A percentile compares a stretch with the other conserved stretches of the same genome.
Conservation (phyloP, 2,888 invertebrate genomes). For the Hydropsyche betteni region DNA sequence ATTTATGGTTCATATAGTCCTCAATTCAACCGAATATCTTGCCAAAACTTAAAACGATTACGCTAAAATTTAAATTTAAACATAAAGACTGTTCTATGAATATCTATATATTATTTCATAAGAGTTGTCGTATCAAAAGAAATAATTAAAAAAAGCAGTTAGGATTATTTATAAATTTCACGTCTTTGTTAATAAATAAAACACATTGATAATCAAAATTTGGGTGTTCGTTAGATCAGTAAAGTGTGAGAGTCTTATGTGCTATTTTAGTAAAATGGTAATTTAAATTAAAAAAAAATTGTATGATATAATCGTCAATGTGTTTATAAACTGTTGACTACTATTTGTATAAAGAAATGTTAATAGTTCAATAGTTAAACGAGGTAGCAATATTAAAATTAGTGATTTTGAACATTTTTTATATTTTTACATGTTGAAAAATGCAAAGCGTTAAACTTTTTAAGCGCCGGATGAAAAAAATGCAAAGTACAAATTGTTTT, state of each 20-base stretch:
- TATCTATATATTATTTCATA: slow-evolving; percentile 18
- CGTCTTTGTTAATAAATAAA: slow-evolving; percentile 14
- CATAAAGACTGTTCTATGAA: slow-evolving; percentile 45
- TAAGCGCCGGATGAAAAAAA: background rate
- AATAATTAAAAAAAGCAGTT: slow-evolving; percentile 10
- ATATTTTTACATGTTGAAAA: slow-evolving; percentile 40
- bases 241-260: slow-evolving; percentile 40
- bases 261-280: slow-evolving; percentile 35
- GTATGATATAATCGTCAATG: slow-evolving; percentile 34
- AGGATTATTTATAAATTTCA: slow-evolving; percentile 2
- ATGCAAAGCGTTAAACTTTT: background rate
- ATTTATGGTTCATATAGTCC: background rate
- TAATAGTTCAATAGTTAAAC: slow-evolving; percentile 43
- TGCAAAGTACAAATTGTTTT: slow-evolving; percentile 39
- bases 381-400: slow-evolving; percentile 49
- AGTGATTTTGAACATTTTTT: slow-evolving; percentile 44
- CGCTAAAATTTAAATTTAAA: slow-evolving; percentile 32
- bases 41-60: slow-evolving; percentile 27
- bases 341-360: slow-evolving; percentile 44
- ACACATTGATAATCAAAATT: slow-evolving; percentile 30
- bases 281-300: background rate
- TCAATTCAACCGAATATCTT: slow-evolving; percentile 1
- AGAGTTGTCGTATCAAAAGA: slow-evolving; percentile 10
- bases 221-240: slow-evolving; percentile 41
- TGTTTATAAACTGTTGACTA: slow-evolving; percentile 31